phyloP scores from a whole-genome alignment of 2,888 invertebrate genomes.

The Rhingia campestris region DNA sequence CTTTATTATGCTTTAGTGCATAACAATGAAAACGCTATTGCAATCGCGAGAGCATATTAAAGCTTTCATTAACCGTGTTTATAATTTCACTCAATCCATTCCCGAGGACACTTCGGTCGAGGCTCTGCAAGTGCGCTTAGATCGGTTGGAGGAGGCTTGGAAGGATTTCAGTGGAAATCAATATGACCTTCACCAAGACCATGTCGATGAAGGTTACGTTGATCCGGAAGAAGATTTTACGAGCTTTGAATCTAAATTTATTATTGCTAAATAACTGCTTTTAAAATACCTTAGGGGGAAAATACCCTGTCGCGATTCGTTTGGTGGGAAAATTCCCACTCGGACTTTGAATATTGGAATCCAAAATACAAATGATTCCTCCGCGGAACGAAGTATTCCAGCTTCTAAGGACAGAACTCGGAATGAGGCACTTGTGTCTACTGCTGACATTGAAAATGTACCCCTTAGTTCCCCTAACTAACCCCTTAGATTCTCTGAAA shows the following conservation, averaged over 20 bases:
- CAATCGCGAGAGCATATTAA: conserved; percentile 19
- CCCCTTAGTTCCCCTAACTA: not conserved
- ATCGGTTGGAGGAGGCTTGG: conserved; percentile 12
- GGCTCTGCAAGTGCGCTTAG: conserved; percentile 27
- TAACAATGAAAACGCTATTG: conserved; percentile 13
- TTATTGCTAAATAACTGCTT: too few relatives aligned
- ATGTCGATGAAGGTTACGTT: conserved; percentile 13
- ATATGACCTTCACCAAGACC: conserved; percentile 3
- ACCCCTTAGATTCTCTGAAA: not conserved
- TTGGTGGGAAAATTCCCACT: too few relatives aligned
- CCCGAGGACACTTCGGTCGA: conserved; percentile 4
- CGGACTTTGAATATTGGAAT: too few relatives aligned
- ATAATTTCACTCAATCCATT: not conserved
- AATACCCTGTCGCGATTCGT: too few relatives aligned
- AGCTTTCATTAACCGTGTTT: not conserved
- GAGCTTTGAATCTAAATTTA: too few relatives aligned
- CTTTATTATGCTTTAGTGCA: too few relatives aligned
- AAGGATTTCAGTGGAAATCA: conserved; percentile 8
- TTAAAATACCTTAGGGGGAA: too few relatives aligned
- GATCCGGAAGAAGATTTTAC: too few relatives aligned
- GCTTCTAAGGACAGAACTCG: too few relatives aligned
- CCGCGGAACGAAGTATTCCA: too few relatives aligned
- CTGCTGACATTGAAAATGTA: not conserved
- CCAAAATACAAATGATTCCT: too few relatives aligned
- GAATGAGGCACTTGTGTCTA: too few relatives aligned